Percentiles rank a stretch among this genome's conserved stretches.
These are phyloP conservation scores for Plumapathes pennacea DNA, from an alignment of 92 coral and sea anemone species.

Conservation along the genomic window DNA sequence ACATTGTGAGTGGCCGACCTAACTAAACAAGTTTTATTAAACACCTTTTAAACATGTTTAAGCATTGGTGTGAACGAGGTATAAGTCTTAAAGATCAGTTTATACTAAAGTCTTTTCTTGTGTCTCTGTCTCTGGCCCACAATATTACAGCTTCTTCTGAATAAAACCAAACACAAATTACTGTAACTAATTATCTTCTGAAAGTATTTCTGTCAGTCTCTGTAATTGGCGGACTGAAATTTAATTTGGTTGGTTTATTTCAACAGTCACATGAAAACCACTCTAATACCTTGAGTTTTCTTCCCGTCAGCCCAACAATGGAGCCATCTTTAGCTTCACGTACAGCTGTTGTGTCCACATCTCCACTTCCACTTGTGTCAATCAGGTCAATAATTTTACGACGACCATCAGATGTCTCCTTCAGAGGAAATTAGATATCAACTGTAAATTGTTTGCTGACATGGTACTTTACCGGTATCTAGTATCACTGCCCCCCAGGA, in stretches of 20 bases:
- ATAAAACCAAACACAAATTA: no score
- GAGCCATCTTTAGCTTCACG: constrained; percentile 67
- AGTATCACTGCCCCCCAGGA: no score
- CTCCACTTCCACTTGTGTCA: constrained; percentile 98
- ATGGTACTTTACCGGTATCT: no score
- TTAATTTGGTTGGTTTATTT: background rate
- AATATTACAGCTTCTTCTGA: no score
- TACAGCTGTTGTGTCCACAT: constrained; percentile 90
- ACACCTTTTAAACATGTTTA: no score
- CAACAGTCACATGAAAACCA: background rate
- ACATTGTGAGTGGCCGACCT: no score
- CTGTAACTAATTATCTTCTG: no score
- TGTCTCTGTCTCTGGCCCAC: no score
- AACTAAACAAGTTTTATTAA: no score
- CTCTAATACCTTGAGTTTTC: constrained; percentile 81
- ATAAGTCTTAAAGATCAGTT: background rate
- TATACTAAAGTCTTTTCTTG: background rate
- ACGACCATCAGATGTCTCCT: constrained; percentile 91
- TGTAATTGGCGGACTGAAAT: background rate
- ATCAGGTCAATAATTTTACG: constrained; percentile 90
- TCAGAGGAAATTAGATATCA: background rate
- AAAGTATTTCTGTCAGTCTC: background rate
- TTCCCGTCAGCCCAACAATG: constrained; percentile 82
- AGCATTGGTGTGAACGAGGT: no score
- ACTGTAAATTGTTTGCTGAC: no score